Percentiles rank a stretch among this genome's conserved stretches.
Evolutionary conservation across 2,888 invertebrate genomes (phyloP).

Genomic region (Myathropa florea): DNA sequence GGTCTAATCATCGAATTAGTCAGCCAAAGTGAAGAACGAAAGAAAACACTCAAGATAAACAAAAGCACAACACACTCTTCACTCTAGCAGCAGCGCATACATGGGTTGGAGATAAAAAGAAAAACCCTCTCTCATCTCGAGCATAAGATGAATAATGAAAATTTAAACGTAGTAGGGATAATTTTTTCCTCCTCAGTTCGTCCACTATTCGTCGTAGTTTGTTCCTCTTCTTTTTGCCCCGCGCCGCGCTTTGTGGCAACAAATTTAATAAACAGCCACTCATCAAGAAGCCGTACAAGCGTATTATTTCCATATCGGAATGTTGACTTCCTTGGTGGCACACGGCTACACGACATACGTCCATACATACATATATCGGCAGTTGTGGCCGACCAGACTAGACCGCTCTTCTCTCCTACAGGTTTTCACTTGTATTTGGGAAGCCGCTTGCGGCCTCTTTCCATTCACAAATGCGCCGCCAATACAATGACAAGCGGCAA

Average conservation of each 20-base stretch:
- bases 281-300: conserved; percentile 58
- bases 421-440: conserved; percentile 9
- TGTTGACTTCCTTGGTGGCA: conserved; percentile 66
- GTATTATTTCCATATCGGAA: conserved; percentile 62
- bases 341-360: too few relatives aligned
- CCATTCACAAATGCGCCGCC: conserved; percentile 53
- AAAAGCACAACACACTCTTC: not conserved
- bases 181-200: too few relatives aligned
- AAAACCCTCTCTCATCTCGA: not conserved
- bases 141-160: not conserved
- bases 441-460: conserved; percentile 6
- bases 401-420: not conserved
- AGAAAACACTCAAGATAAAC: conserved; percentile 13
- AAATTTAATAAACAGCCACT: conserved; percentile 41
- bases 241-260: not conserved
- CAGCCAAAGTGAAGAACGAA: conserved; percentile 17
- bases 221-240: conserved; percentile 1
- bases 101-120: not conserved
- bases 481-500: not conserved
- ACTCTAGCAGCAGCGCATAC: not conserved
- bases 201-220: not conserved
- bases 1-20: conserved; percentile 52
- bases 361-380: too few relatives aligned
- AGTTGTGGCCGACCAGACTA: conserved; percentile 19
- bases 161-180: not conserved